Conservation (phyloP, 1,140 invertebrate species). For the Battus philenor region DNA sequence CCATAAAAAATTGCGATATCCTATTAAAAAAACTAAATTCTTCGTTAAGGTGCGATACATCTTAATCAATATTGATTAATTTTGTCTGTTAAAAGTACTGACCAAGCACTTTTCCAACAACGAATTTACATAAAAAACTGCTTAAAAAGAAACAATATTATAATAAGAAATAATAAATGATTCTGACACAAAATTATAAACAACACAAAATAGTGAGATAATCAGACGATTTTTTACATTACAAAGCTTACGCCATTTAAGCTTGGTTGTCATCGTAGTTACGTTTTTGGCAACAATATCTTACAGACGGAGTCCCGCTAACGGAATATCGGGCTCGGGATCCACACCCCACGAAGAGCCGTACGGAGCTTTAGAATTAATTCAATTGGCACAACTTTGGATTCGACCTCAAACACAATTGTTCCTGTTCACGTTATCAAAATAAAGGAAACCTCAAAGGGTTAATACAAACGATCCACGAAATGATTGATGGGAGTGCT, state of each 20-base stretch:
- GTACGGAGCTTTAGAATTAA: conserved; percentile 69
- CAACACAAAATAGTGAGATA: too few species aligned
- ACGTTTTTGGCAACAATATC: conserved; percentile 31
- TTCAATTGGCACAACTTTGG: conserved; percentile 64
- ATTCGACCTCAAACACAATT: conserved; percentile 58
- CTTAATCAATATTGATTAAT: too few species aligned
- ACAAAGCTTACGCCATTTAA: too few species aligned
- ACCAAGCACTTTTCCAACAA: too few species aligned
- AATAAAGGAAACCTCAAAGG: conserved; percentile 57
- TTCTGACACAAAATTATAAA: too few species aligned
- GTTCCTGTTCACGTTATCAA: conserved; percentile 51
- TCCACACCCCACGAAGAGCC: conserved; percentile 48
- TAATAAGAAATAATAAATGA: too few species aligned
- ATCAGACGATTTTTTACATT: too few species aligned
- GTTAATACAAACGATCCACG: conserved; percentile 39
- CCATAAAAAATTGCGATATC: background rate
- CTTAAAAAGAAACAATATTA: too few species aligned
- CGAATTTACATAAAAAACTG: too few species aligned
- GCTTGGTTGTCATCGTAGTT: too few species aligned
- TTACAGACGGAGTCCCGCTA: conserved; percentile 30
- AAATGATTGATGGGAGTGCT: conserved; percentile 46
- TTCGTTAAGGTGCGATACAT: too few species aligned
- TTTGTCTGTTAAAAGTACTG: too few species aligned
- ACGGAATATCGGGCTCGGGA: conserved; percentile 52
- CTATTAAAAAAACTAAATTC: conserved; percentile 1